A percentile compares a stretch with the other conserved stretches of the same genome.
phyloP scores from a whole-genome alignment of 1,140 invertebrate genomes.

The Arion vulgaris region DNA sequence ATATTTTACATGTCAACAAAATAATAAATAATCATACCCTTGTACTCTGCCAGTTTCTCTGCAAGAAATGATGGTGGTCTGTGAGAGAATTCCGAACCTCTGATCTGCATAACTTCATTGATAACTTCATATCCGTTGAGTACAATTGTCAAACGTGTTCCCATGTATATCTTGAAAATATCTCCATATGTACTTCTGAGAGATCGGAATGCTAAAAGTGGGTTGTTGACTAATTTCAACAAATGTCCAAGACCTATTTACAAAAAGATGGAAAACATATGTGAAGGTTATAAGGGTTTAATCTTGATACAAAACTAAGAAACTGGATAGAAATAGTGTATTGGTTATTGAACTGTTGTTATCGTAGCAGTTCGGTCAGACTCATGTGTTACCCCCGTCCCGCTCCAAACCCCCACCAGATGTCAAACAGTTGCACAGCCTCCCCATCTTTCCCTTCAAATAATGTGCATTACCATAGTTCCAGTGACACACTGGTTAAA shows the following conservation, averaged over 20 bases:
- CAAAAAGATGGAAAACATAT: not conserved
- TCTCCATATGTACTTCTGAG: slow-evolving; percentile 43
- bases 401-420: too few relatives aligned
- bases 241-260: slow-evolving; percentile 18
- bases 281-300: too few relatives aligned
- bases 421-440: too few relatives aligned
- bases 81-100: slow-evolving; percentile 40
- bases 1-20: not conserved
- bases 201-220: not conserved
- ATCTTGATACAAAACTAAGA: too few relatives aligned
- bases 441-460: too few relatives aligned
- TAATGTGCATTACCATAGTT: too few relatives aligned
- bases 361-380: too few relatives aligned
- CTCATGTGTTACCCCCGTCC: too few relatives aligned
- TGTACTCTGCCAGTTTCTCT: not conserved
- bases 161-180: slow-evolving; percentile 47
- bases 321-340: too few relatives aligned
- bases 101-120: slow-evolving; percentile 46
- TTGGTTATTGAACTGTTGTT: too few relatives aligned
- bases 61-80: slow-evolving; percentile 35
- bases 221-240: not conserved
- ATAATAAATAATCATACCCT: slow-evolving; percentile 22
- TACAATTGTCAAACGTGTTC: slow-evolving; percentile 39
- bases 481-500: too few relatives aligned
- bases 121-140: slow-evolving; percentile 45